These are phyloP conservation scores for Calephelis virginiensis DNA, from an alignment of 1,140 invertebrate genomes.

Conservation along the genomic window DNA sequence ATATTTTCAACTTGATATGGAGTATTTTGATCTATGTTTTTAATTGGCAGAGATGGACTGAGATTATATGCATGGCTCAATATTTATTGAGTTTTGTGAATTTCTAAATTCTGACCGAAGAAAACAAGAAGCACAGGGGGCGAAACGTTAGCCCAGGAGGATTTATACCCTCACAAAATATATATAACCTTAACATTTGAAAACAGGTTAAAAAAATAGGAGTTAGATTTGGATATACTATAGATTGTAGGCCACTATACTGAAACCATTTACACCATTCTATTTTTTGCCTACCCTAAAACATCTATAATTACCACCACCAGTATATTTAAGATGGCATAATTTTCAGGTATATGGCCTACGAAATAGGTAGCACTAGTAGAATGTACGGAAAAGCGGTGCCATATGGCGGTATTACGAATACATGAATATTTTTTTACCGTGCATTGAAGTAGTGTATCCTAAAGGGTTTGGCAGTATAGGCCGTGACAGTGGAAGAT, in stretches of 20 bases:
- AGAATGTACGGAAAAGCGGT: slow-evolving; percentile 38
- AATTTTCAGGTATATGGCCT: slow-evolving; percentile 38
- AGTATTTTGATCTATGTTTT: too few species aligned
- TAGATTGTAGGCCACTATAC: slow-evolving; percentile 38
- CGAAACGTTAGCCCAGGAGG: slow-evolving; percentile 48
- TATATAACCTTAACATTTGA: slow-evolving; percentile 73
- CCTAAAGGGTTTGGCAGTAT: slow-evolving; percentile 51
- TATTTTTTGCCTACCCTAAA: background rate
- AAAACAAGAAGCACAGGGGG: slow-evolving; percentile 75
- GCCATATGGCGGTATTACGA: slow-evolving; percentile 1
- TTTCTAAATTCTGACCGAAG: slow-evolving; percentile 40
- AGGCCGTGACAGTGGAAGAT: slow-evolving; percentile 66
- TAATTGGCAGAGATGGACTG: too few species aligned
- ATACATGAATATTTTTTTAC: slow-evolving; percentile 26
- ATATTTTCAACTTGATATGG: too few species aligned
- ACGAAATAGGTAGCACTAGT: slow-evolving; percentile 43
- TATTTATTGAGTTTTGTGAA: slow-evolving; percentile 16
- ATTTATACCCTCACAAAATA: slow-evolving; percentile 43
- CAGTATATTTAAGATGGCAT: slow-evolving; percentile 13
- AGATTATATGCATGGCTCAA: background rate
- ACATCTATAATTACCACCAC: slow-evolving; percentile 17
- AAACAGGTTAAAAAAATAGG: slow-evolving; percentile 77
- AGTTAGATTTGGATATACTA: slow-evolving; percentile 76
- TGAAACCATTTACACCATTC: slow-evolving; percentile 28
- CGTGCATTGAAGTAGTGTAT: slow-evolving; percentile 47